phyloP scores from a whole-genome alignment of 2,888 invertebrate species.

The Cheilosia scutellata region DNA sequence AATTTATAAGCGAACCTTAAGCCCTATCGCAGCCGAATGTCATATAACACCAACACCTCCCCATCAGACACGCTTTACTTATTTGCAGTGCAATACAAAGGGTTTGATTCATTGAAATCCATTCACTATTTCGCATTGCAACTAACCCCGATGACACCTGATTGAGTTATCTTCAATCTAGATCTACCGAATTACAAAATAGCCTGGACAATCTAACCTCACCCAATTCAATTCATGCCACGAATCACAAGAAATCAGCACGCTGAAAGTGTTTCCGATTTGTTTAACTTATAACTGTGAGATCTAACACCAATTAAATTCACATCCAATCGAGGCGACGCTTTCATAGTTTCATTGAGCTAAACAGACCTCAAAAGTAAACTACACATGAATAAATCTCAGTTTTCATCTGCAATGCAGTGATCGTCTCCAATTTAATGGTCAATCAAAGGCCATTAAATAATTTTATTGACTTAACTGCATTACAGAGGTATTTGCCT shows the following conservation, averaged over 20 bases:
- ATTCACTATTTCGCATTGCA: constrained; percentile 37
- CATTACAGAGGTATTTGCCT: constrained; percentile 29
- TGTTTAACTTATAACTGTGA: constrained; percentile 29
- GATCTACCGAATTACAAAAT: constrained; percentile 35
- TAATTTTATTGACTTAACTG: constrained; percentile 44
- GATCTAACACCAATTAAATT: constrained; percentile 57
- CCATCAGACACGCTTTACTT: background rate
- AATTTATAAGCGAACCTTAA: no score
- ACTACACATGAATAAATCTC: background rate
- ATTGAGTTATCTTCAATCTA: constrained; percentile 22
- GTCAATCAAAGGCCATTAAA: constrained; percentile 69
- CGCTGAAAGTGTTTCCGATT: constrained; percentile 34
- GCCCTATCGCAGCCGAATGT: no score
- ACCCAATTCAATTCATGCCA: constrained; percentile 10
- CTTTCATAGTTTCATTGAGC: constrained; percentile 40
- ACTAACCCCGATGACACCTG: constrained; percentile 12
- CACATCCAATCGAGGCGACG: constrained; percentile 33
- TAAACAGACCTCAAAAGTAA: constrained; percentile 8
- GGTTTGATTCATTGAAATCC: constrained; percentile 36
- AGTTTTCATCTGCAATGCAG: constrained; percentile 50
- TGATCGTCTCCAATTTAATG: constrained; percentile 61
- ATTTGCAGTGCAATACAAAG: background rate
- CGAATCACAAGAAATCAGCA: constrained; percentile 36
- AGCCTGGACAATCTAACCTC: constrained; percentile 2
- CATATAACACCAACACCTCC: no score